These are phyloP conservation scores for Mesitornis unicolor DNA, from an alignment of 2,113 vertebrate genomes.

Conservation along the genomic window DNA sequence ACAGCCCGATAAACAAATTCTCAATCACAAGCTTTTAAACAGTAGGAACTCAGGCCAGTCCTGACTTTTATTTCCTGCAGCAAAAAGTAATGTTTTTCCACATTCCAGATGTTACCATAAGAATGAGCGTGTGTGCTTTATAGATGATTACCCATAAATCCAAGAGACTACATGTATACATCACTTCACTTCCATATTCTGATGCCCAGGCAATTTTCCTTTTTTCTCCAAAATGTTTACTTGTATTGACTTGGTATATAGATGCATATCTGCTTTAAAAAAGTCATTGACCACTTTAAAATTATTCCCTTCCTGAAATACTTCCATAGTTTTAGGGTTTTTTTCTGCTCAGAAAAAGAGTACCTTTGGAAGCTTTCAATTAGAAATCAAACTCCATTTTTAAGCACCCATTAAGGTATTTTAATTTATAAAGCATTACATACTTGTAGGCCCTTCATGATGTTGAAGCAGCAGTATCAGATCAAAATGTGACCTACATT, in stretches of 20 bases:
- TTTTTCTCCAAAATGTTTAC: neutral
- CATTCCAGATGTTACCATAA: neutral
- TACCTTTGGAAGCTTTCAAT: neutral
- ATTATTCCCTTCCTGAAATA: neutral
- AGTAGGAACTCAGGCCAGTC: neutral
- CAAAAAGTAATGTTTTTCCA: neutral
- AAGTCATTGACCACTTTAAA: neutral
- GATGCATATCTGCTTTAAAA: neutral
- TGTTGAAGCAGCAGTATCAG: neutral
- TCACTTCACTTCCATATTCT: neutral
- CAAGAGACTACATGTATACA: neutral
- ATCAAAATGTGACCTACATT: neutral
- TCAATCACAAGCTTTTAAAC: neutral
- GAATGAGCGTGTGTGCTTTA: neutral
- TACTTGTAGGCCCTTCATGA: no score
- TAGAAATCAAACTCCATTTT: neutral
- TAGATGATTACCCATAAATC: neutral
- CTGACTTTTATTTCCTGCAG: neutral
- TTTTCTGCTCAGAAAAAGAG: neutral
- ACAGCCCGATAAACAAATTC: neutral
- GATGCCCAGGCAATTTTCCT: neutral
- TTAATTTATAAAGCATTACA: neutral
- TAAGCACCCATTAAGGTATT: neutral
- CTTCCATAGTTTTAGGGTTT: neutral
- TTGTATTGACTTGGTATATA: neutral